phyloP scores from a whole-genome alignment of 2,888 invertebrate genomes.

The Pristionchus arcanus region DNA sequence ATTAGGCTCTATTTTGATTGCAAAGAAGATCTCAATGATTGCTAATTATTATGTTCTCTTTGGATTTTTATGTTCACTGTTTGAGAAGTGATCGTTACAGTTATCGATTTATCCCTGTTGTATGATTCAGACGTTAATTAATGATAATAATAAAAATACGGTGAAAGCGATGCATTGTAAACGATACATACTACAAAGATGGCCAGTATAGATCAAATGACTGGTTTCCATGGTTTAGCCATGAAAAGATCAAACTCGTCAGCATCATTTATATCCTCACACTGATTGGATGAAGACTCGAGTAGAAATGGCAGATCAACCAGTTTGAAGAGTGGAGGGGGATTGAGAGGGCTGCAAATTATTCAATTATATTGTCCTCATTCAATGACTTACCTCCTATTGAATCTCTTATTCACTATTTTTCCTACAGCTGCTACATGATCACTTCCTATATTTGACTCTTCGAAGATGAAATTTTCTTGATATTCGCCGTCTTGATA shows the following conservation, averaged over 20 bases:
- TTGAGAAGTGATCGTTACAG: not conserved
- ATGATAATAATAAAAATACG: constrained; percentile 1
- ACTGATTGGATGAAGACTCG: constrained; percentile 6
- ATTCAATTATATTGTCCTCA: not conserved
- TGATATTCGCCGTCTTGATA: constrained; percentile 62
- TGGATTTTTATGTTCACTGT: not conserved
- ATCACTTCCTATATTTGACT: constrained; percentile 71
- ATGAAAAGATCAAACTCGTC: constrained; percentile 65
- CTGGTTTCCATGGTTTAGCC: constrained; percentile 63
- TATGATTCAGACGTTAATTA: constrained; percentile 14
- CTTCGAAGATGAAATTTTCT: constrained; percentile 75
- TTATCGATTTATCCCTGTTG: constrained; percentile 7
- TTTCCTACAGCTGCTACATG: constrained; percentile 76
- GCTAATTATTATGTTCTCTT: constrained; percentile 17
- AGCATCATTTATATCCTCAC: constrained; percentile 57
- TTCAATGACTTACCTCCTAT: not conserved
- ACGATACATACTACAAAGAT: not conserved
- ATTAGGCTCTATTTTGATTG: constrained; percentile 42
- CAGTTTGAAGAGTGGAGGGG: constrained; percentile 13
- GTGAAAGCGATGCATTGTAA: not conserved
- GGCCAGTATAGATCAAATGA: not conserved
- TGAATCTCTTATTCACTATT: constrained; percentile 48
- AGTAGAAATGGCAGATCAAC: constrained; percentile 50
- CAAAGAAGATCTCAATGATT: constrained; percentile 37
- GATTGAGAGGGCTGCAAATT: not conserved